Conservation (phyloP, 2,113 vertebrate genomes). For the Falcunculus frontatus region DNA sequence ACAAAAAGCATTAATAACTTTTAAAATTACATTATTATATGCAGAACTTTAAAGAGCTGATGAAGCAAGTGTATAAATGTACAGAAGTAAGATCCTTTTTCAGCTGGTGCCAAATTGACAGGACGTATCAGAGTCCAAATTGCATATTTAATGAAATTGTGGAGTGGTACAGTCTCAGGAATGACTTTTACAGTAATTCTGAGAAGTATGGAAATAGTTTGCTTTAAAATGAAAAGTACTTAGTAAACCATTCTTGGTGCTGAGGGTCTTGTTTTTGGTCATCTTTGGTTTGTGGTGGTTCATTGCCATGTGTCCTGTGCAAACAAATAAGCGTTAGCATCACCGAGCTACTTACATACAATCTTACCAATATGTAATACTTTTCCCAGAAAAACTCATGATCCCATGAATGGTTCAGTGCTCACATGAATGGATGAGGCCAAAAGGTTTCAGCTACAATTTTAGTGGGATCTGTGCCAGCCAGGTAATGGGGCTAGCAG, state of each 20-base stretch:
- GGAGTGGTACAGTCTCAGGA: neutral
- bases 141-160: neutral
- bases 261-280: slow-evolving; percentile 75
- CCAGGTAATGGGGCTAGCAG: neutral
- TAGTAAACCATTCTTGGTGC: slow-evolving; percentile 95
- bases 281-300: slow-evolving; percentile 71
- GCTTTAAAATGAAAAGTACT: slow-evolving; percentile 92
- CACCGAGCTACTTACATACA: neutral
- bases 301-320: slow-evolving; percentile 77
- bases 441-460: neutral
- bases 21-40: neutral
- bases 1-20: neutral
- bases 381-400: neutral
- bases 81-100: neutral
- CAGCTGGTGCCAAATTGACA: neutral
- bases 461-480: neutral
- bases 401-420: neutral
- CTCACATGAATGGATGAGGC: neutral
- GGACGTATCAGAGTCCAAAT: neutral
- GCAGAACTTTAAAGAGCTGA: neutral
- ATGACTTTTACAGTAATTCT: neutral
- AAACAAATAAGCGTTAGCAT: slow-evolving; percentile 50
- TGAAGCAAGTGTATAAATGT: neutral
- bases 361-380: neutral
- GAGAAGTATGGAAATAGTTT: neutral